phyloP scores from a whole-genome alignment of 2,113 vertebrate genomes.

The Chloebia gouldiae region DNA sequence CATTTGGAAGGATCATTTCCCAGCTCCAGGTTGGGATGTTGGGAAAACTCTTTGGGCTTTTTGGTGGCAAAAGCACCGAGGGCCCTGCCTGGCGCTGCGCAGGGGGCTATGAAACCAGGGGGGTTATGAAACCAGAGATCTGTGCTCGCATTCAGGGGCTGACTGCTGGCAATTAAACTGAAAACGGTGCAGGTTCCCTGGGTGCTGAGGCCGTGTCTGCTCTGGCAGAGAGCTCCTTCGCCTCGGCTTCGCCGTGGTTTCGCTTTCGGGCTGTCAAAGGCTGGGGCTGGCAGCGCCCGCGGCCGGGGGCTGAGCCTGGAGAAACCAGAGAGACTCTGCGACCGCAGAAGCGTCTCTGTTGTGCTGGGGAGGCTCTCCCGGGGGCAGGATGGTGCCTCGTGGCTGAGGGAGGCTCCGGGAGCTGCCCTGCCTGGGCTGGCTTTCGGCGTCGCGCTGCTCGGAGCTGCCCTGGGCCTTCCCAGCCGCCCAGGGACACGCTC shows the following conservation, averaged over 20 bases:
- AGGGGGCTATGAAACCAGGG: fast-evolving
- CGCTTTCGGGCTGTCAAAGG: neutral
- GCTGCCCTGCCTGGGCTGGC: fast-evolving
- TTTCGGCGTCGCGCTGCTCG: neutral
- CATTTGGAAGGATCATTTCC: fast-evolving
- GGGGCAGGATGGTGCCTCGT: neutral
- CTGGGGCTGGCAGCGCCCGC: neutral
- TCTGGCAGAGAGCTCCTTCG: neutral
- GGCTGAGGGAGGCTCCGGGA: neutral
- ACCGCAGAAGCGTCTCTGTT: neutral
- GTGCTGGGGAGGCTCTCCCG: neutral
- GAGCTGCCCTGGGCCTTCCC: neutral
- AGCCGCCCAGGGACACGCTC: fast-evolving
- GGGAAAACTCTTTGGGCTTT: neutral
- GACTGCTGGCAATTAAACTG: fast-evolving
- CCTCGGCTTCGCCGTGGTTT: neutral
- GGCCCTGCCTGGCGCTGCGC: fast-evolving
- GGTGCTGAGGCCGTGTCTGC: fast-evolving
- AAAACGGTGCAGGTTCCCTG: neutral
- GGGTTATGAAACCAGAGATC: fast-evolving
- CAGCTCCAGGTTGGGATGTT: fast-evolving
- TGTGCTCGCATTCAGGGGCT: fast-evolving
- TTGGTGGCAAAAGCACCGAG: fast-evolving
- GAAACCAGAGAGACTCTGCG: neutral
- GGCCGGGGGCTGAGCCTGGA: neutral